Conservation (phyloP, 2,113 vertebrate genomes). For the Daboia siamensis region DNA sequence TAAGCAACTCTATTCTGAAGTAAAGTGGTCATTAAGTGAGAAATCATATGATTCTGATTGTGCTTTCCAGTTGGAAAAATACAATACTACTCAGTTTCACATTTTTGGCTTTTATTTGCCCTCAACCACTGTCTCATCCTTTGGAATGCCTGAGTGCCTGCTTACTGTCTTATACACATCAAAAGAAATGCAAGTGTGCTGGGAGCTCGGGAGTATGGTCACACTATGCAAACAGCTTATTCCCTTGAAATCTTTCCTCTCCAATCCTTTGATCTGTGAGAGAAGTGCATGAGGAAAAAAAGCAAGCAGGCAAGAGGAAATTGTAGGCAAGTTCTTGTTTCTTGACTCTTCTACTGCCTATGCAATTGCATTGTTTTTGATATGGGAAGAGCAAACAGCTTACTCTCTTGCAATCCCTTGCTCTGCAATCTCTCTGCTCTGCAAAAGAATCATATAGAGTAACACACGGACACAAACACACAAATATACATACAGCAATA, state of each 20-base stretch:
- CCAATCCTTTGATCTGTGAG: neutral
- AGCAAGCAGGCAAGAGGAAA: neutral
- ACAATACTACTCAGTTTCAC: neutral
- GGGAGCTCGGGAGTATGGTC: neutral
- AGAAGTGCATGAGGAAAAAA: neutral
- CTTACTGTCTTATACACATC: neutral
- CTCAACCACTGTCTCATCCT: neutral
- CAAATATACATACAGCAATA: neutral
- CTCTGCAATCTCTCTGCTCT: neutral
- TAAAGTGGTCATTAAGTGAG: neutral
- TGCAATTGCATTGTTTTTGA: neutral
- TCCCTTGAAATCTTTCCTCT: neutral
- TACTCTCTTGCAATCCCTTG: neutral
- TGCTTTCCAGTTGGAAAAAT: neutral
- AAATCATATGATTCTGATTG: neutral
- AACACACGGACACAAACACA: neutral
- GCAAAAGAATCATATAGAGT: too few species aligned
- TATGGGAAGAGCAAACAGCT: neutral
- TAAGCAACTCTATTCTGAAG: neutral
- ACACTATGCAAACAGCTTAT: neutral
- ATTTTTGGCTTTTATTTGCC: neutral
- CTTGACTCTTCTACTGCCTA: neutral
- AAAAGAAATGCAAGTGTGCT: neutral
- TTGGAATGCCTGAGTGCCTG: neutral
- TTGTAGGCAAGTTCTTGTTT: neutral